These are phyloP conservation scores for Sebastes taczanowskii DNA, from an alignment of 2,797 vertebrate genomes.

Conservation along the genomic window DNA sequence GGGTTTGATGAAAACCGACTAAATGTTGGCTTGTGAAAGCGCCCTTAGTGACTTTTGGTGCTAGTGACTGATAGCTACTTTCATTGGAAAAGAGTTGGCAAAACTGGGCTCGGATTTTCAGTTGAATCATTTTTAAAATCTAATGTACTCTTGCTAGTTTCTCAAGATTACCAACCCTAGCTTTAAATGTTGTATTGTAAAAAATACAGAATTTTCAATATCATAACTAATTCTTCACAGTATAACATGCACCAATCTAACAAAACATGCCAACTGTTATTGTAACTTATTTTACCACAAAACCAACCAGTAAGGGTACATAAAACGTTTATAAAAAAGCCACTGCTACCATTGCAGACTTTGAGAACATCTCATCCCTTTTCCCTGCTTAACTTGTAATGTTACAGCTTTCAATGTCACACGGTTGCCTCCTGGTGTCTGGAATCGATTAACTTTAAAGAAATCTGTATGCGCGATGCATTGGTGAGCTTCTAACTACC, in stretches of 20 bases:
- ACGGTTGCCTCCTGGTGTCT: conserved; percentile 18
- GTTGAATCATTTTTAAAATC: neutral
- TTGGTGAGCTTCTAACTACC: conserved; percentile 8
- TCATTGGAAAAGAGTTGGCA: too few relatives aligned
- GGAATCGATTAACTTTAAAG: conserved; percentile 31
- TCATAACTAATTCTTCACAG: neutral
- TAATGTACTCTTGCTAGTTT: neutral
- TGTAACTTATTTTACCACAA: neutral
- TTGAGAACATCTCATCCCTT: neutral
- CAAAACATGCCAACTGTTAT: neutral
- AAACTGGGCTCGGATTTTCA: neutral
- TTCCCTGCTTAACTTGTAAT: neutral
- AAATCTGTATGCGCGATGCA: conserved; percentile 6
- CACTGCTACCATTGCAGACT: neutral
- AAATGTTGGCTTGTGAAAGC: neutral
- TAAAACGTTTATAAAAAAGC: neutral
- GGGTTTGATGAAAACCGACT: too few relatives aligned
- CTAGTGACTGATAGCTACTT: too few relatives aligned
- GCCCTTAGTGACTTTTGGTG: neutral
- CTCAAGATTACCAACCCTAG: too few relatives aligned
- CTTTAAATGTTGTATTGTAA: neutral
- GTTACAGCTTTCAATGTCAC: conserved; percentile 26
- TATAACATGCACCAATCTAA: neutral
- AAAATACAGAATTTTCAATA: neutral
- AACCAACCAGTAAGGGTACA: neutral